Evolutionary conservation across 2,888 invertebrate genomes (phyloP).

Genomic region (Bibio marci): DNA sequence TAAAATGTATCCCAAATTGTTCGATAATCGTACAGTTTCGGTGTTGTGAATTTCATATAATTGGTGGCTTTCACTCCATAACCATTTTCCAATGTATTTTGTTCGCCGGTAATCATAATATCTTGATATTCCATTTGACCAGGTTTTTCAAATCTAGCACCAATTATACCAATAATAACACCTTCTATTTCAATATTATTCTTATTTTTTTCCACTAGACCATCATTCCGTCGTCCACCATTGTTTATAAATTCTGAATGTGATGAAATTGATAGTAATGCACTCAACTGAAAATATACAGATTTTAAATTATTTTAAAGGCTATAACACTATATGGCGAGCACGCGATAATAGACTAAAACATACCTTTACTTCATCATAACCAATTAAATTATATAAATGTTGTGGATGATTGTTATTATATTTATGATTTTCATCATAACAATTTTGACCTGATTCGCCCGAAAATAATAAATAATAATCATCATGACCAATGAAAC

Average conservation of each 20-base stretch:
- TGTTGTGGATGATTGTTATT: conserved; percentile 28
- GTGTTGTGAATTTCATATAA: conserved; percentile 4
- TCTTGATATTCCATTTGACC: conserved; percentile 36
- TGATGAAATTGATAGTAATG: conserved; percentile 36
- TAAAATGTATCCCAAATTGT: conserved; percentile 16
- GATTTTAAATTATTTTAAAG: no score
- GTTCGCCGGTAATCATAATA: conserved; percentile 31
- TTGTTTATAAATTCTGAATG: conserved; percentile 38
- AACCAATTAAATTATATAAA: conserved; percentile 33
- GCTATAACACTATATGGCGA: no score
- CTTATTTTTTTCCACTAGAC: conserved; percentile 22
- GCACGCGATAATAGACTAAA: no score
- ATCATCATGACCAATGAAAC: conserved; percentile 31
- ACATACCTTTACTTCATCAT: conserved; percentile 38
- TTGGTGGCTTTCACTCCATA: conserved; percentile 18
- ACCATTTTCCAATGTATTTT: conserved; percentile 33
- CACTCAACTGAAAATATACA: conserved; percentile 26
- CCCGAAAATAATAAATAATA: conserved; percentile 29
- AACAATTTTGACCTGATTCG: conserved; percentile 28
- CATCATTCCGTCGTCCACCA: conserved; percentile 36
- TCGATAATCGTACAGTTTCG: conserved; percentile 8
- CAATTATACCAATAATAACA: conserved; percentile 32
- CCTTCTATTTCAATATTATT: conserved; percentile 30
- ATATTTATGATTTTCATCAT: no score
- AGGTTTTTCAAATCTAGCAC: conserved; percentile 30